phyloP scores from a whole-genome alignment of 2,113 vertebrate species.

The Nyctereutes procyonoides region DNA sequence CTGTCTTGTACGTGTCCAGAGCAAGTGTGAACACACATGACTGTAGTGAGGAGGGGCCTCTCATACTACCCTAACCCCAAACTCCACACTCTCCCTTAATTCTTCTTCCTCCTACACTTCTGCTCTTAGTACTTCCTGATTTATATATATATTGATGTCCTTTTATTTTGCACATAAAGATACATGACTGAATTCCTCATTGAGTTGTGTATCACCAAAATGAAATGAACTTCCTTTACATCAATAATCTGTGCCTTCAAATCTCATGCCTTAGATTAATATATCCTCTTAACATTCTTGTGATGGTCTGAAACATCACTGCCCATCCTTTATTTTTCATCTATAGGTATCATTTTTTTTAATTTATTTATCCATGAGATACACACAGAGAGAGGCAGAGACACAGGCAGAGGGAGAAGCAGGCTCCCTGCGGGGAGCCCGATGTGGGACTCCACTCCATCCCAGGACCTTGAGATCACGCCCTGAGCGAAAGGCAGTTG shows the following conservation, averaged over 20 bases:
- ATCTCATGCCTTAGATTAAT: neutral
- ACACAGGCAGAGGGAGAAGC: too few relatives aligned
- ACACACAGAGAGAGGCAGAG: too few relatives aligned
- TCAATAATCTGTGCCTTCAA: neutral
- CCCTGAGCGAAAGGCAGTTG: too few relatives aligned
- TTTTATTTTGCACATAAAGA: neutral
- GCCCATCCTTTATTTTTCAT: neutral
- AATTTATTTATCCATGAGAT: too few relatives aligned
- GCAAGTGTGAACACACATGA: too few relatives aligned
- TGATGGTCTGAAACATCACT: neutral
- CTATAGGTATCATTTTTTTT: neutral
- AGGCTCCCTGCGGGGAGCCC: too few relatives aligned
- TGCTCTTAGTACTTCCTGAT: neutral
- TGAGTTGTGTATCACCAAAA: neutral
- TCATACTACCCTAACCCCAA: neutral
- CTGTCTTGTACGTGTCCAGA: too few relatives aligned
- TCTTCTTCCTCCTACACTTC: neutral
- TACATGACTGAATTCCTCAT: neutral
- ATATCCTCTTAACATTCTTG: neutral
- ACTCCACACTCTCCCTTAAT: neutral
- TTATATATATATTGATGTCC: neutral
- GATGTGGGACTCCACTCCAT: too few relatives aligned
- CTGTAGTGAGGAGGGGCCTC: too few relatives aligned
- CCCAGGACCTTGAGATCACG: too few relatives aligned
- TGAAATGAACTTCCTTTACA: neutral